These are phyloP conservation scores for Xanthorhoe spadicearia DNA, from an alignment of 2,888 invertebrate genomes.

Conservation along the genomic window DNA sequence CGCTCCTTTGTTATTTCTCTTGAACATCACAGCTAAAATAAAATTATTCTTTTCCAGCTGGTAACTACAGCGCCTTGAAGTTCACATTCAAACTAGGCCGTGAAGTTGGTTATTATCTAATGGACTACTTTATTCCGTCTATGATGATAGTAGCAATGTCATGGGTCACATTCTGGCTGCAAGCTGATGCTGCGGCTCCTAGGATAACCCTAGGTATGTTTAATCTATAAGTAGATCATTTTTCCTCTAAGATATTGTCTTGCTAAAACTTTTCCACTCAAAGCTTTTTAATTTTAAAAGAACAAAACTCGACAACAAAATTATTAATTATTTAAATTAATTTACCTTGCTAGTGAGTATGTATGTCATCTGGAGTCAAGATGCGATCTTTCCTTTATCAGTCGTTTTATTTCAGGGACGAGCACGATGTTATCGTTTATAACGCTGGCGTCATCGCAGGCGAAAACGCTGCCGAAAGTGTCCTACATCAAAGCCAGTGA, in stretches of 20 bases:
- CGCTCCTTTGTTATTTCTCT: slow-evolving; percentile 34
- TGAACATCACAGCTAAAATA: slow-evolving; percentile 4
- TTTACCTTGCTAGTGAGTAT: no score
- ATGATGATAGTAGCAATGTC: slow-evolving; percentile 94
- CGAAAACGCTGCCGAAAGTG: slow-evolving; percentile 93
- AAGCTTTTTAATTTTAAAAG: no score
- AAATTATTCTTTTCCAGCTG: slow-evolving; percentile 83
- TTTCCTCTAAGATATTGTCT: no score
- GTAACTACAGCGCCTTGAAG: slow-evolving; percentile 92
- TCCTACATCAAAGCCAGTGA: slow-evolving; percentile 96
- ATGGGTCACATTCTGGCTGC: slow-evolving; percentile 96
- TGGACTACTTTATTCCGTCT: slow-evolving; percentile 95
- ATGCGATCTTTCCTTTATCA: slow-evolving; percentile 15
- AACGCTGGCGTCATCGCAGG: slow-evolving; percentile 93
- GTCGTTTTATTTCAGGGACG: slow-evolving; percentile 84
- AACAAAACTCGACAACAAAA: no score
- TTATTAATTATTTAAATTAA: no score
- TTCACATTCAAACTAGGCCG: slow-evolving; percentile 92
- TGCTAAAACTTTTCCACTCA: no score
- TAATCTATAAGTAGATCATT: no score
- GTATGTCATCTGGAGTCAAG: slow-evolving; percentile 9
- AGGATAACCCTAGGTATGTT: slow-evolving; percentile 90
- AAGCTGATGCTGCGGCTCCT: slow-evolving; percentile 93
- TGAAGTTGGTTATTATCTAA: slow-evolving; percentile 93
- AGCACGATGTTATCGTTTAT: slow-evolving; percentile 95